Conservation (phyloP, 2,797 vertebrate species). For the Sebastes matsubarae region DNA sequence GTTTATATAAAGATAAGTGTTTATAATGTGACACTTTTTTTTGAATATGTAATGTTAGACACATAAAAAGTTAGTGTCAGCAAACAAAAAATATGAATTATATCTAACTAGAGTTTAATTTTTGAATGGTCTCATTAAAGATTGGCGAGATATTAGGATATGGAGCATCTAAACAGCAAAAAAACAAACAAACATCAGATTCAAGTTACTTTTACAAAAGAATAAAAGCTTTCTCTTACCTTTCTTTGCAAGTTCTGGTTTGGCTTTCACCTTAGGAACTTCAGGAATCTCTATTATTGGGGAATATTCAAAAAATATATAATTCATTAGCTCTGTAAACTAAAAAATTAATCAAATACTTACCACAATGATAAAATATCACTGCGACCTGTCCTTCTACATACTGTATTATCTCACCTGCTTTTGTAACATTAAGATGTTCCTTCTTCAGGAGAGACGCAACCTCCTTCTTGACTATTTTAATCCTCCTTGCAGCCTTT, state of each 20-base stretch:
- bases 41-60: background rate
- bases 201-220: background rate
- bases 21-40: background rate
- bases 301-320: background rate
- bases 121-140: background rate
- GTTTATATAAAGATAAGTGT: background rate
- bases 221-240: background rate
- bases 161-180: background rate
- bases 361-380: background rate
- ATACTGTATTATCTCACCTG: constrained; percentile 16
- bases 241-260: constrained; percentile 30
- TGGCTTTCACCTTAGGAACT: constrained; percentile 33
- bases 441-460: constrained; percentile 40
- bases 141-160: background rate
- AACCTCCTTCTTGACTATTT: background rate
- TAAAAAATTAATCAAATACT: too few species aligned
- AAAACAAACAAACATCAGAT: background rate
- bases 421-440: constrained; percentile 48
- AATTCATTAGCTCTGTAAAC: background rate
- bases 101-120: background rate
- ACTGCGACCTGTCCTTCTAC: background rate
- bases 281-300: constrained; percentile 14
- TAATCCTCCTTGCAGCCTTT: constrained; percentile 3
- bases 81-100: background rate
- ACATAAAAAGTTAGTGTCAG: too few species aligned